Percentiles rank a stretch among this genome's conserved stretches.
phyloP scores from a whole-genome alignment of 2,888 invertebrate species.

The Hyposoter dolosus region DNA sequence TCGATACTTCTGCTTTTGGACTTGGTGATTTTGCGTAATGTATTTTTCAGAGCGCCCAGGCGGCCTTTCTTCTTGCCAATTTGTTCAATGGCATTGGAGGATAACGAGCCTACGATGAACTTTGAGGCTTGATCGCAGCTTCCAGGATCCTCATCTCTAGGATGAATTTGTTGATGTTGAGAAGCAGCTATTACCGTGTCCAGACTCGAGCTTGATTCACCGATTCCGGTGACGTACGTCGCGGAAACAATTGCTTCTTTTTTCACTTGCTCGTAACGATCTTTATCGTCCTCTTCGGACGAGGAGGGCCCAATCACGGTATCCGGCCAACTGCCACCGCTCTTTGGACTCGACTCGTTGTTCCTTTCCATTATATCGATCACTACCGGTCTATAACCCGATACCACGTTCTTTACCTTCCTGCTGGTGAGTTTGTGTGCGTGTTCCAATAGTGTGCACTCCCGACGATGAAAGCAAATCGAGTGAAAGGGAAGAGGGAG shows the following conservation, averaged over 20 bases:
- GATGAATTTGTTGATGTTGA: not conserved
- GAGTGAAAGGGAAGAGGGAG: slow-evolving; percentile 17
- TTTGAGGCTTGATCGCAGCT: not conserved
- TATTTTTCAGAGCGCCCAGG: slow-evolving; percentile 78
- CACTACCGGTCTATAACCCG: slow-evolving; percentile 38
- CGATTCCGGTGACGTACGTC: slow-evolving; percentile 74
- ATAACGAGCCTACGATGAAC: slow-evolving; percentile 31
- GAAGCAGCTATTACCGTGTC: slow-evolving; percentile 74
- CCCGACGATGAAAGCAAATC: slow-evolving; percentile 45
- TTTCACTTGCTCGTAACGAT: slow-evolving; percentile 34
- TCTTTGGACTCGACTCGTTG: slow-evolving; percentile 76
- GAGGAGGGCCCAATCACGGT: slow-evolving; percentile 79
- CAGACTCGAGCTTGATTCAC: slow-evolving; percentile 79
- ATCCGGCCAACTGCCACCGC: slow-evolving; percentile 79
- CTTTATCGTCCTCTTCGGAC: slow-evolving; percentile 78
- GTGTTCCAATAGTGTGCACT: slow-evolving; percentile 49
- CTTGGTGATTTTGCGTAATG: slow-evolving; percentile 79
- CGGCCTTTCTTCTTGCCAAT: slow-evolving; percentile 76
- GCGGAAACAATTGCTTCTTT: slow-evolving; percentile 70
- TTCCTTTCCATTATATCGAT: slow-evolving; percentile 75
- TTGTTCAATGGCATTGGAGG: slow-evolving; percentile 65
- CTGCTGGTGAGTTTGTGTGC: not conserved
- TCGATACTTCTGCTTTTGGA: slow-evolving; percentile 73
- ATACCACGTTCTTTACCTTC: slow-evolving; percentile 7
- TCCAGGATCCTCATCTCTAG: not conserved